Conservation (phyloP, 2,797 vertebrate species). For the Coregonus ussuriensis region DNA sequence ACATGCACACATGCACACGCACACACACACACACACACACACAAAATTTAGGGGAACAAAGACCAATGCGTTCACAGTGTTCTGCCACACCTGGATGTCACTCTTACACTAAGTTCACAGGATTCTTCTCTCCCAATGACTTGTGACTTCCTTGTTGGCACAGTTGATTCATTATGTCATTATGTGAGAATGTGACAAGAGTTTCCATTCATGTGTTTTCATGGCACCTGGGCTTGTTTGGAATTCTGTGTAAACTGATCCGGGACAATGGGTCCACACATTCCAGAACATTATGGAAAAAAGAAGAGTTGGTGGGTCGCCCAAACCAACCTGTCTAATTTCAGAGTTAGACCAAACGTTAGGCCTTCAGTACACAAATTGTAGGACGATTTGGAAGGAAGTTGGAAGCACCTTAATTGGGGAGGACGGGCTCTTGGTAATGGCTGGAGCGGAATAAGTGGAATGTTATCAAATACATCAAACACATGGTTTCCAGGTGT, state of each 20-base stretch:
- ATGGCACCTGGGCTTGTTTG: background rate
- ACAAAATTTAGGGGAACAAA: background rate
- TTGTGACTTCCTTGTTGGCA: conserved; percentile 38
- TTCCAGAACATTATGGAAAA: background rate
- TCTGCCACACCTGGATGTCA: conserved; percentile 37
- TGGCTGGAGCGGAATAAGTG: too few relatives aligned
- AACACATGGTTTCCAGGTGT: too few relatives aligned
- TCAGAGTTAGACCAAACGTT: too few relatives aligned
- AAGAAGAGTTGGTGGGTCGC: background rate
- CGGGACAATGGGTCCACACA: background rate
- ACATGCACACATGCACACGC: background rate
- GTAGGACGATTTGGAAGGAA: background rate
- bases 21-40: background rate
- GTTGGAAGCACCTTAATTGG: too few relatives aligned
- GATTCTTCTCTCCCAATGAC: conserved; percentile 33
- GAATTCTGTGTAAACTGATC: background rate
- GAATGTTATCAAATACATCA: too few relatives aligned
- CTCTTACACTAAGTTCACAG: conserved; percentile 4
- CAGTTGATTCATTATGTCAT: conserved; percentile 25
- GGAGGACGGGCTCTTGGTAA: too few relatives aligned
- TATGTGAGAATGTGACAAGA: background rate
- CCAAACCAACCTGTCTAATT: background rate
- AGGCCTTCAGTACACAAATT: background rate
- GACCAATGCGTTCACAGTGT: conserved; percentile 4
- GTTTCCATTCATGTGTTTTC: conserved; percentile 16